Conservation (phyloP, 1,140 invertebrate genomes). For the Calephelis nemesis region DNA sequence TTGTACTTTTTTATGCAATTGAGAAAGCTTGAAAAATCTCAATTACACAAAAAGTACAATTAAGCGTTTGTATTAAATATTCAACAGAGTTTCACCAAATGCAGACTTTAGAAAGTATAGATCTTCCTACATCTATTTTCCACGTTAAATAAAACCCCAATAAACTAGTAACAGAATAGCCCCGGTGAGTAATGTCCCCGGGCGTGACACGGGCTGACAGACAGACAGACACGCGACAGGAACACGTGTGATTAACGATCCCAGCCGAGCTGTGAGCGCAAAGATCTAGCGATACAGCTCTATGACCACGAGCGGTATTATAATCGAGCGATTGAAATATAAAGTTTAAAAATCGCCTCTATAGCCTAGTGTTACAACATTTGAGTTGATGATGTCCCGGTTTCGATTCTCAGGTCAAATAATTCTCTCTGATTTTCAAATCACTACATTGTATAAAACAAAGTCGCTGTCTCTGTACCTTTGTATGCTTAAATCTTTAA, state of each 20-base stretch:
- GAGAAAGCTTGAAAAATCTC: too few species aligned
- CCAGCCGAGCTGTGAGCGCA: slow-evolving; percentile 4
- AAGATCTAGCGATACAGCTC: slow-evolving; percentile 23
- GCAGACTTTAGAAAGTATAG: neutral
- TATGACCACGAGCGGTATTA: neutral
- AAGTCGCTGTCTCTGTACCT: too few species aligned
- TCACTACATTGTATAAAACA: too few species aligned
- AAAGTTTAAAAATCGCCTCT: too few species aligned
- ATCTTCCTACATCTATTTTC: neutral
- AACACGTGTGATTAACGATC: slow-evolving; percentile 38
- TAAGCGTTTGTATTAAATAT: too few species aligned
- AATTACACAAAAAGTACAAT: too few species aligned
- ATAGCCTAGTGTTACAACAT: too few species aligned
- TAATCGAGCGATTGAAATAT: neutral
- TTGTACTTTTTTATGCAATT: too few species aligned
- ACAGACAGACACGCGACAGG: slow-evolving; percentile 25
- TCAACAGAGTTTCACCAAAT: neutral
- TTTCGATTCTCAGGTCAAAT: too few species aligned
- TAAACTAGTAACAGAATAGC: slow-evolving; percentile 15
- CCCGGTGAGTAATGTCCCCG: slow-evolving; percentile 17
- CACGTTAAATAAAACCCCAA: neutral
- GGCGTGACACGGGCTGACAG: slow-evolving; percentile 15
- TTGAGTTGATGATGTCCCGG: too few species aligned
- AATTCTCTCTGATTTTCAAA: too few species aligned
- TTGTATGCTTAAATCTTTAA: too few species aligned